Evolutionary conservation across 2,888 invertebrate genomes (phyloP).

Genomic region (Schizotus pectinicornis): DNA sequence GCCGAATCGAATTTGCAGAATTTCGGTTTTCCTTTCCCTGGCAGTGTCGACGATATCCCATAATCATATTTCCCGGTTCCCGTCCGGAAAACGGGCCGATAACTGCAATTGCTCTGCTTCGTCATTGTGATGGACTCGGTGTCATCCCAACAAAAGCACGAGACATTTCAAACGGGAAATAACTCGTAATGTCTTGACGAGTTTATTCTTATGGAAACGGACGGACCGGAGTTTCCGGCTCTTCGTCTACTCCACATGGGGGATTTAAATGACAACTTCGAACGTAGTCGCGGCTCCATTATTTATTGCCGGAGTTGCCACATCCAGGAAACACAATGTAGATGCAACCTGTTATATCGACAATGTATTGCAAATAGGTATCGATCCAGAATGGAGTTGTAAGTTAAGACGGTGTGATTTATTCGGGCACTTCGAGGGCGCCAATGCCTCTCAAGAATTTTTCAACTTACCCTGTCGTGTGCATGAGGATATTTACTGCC

Average conservation of each 20-base stretch:
- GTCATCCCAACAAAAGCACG: constrained; percentile 40
- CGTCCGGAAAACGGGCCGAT: constrained; percentile 36
- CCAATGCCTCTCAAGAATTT: constrained; percentile 9
- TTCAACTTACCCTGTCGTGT: too few species aligned
- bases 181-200: constrained; percentile 39
- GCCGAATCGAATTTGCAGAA: too few species aligned
- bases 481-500: background rate
- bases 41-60: constrained; percentile 6
- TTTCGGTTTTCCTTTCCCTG: background rate
- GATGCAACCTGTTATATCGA: constrained; percentile 12
- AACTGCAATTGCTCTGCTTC: constrained; percentile 32
- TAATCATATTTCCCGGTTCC: constrained; percentile 32
- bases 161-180: constrained; percentile 40
- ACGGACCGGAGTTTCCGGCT: constrained; percentile 42
- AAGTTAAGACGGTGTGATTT: constrained; percentile 13
- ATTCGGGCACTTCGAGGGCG: constrained; percentile 10
- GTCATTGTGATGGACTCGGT: constrained; percentile 40
- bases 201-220: constrained; percentile 42
- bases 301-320: constrained; percentile 10
- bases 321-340: background rate
- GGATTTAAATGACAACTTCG: constrained; percentile 22
- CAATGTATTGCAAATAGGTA: constrained; percentile 4
- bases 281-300: constrained; percentile 6
- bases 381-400: constrained; percentile 8
- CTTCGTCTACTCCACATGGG: constrained; percentile 32